A percentile compares a stretch with the other conserved stretches of the same genome.
Evolutionary conservation across 2,888 invertebrate genomes (phyloP).

Genomic region (Drosophila falleni): DNA sequence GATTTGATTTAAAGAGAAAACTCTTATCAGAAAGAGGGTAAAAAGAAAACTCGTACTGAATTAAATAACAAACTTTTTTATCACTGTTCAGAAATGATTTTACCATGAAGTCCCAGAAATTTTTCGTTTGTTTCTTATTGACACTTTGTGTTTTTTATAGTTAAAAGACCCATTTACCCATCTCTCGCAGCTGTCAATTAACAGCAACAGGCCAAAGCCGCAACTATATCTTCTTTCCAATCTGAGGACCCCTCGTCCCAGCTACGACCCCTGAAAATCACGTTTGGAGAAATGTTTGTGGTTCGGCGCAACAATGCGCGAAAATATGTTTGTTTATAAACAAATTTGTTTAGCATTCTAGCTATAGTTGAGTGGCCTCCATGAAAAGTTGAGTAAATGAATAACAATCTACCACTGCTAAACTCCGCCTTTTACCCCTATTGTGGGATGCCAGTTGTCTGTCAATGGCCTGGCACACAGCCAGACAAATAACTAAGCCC

Average conservation of each 20-base stretch:
- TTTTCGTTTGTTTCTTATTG: not conserved
- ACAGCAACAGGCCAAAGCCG: conserved; percentile 12
- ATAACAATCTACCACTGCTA: conserved; percentile 33
- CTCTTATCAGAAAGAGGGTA: no score
- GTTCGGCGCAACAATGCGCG: conserved; percentile 44
- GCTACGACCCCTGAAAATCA: no score
- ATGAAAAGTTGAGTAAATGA: conserved; percentile 51
- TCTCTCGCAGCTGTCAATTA: not conserved
- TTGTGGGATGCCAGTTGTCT: conserved; percentile 42
- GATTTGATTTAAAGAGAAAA: no score
- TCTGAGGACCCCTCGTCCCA: not conserved
- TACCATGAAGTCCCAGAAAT: no score
- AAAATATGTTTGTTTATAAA: conserved; percentile 62
- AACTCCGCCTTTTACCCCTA: not conserved
- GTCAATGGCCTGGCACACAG: conserved; percentile 39
- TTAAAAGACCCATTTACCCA: not conserved
- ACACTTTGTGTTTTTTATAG: not conserved
- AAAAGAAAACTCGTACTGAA: no score
- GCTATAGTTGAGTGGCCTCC: conserved; percentile 17
- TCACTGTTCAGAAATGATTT: no score
- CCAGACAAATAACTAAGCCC: conserved; percentile 43
- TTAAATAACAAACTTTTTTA: no score
- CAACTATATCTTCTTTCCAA: conserved; percentile 3
- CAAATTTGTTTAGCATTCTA: conserved; percentile 53
- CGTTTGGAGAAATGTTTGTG: conserved; percentile 32